Percentiles rank a stretch among this genome's conserved stretches.
Conservation (phyloP, 1,140 invertebrate species). For the Zaprionus kolodkinae region DNA sequence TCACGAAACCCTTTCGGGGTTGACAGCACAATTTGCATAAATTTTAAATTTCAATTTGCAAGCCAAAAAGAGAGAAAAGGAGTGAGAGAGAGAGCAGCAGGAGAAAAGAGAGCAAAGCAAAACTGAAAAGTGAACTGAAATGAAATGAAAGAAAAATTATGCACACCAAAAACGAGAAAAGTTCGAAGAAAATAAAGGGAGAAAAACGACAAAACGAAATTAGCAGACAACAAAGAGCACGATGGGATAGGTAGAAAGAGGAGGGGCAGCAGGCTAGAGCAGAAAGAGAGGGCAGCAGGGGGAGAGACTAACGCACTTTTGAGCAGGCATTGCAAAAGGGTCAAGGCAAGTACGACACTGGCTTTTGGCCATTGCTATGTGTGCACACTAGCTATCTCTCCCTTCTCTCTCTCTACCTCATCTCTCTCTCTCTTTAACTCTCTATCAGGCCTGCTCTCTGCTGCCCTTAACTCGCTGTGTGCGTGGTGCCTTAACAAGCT, state of each 20-base stretch:
- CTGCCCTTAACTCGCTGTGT: background rate
- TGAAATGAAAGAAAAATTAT: conserved; percentile 59
- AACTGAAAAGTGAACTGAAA: conserved; percentile 41
- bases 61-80: conserved; percentile 32
- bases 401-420: background rate
- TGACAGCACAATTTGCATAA: conserved; percentile 75
- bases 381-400: background rate
- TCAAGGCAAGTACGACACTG: conserved; percentile 31
- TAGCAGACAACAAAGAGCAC: conserved; percentile 75
- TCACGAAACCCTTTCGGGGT: conserved; percentile 51
- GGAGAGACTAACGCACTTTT: conserved; percentile 36
- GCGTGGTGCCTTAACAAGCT: conserved; percentile 15
- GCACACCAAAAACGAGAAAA: conserved; percentile 45
- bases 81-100: background rate
- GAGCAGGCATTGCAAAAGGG: conserved; percentile 8
- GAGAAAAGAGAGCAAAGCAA: conserved; percentile 18
- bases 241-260: background rate
- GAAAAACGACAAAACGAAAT: conserved; percentile 57
- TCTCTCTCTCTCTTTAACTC: background rate
- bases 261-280: background rate
- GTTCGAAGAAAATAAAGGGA: conserved; percentile 24
- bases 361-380: conserved; percentile 18
- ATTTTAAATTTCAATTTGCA: conserved; percentile 83
- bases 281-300: no score
- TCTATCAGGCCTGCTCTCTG: conserved; percentile 32